phyloP scores from a whole-genome alignment of 2,888 invertebrate genomes.

The Thecophora atra region DNA sequence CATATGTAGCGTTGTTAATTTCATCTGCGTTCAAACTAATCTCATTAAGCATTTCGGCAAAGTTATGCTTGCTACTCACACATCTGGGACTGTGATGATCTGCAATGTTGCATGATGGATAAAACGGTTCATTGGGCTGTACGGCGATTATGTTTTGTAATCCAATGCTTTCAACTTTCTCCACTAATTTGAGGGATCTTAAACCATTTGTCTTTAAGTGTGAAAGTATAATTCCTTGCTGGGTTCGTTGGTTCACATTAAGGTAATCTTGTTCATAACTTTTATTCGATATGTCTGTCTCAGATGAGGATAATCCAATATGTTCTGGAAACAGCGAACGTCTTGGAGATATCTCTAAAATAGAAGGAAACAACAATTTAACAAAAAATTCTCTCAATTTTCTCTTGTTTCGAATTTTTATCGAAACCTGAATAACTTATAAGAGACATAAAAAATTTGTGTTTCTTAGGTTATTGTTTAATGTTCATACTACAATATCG shows the following conservation, averaged over 20 bases:
- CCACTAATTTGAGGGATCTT: conserved; percentile 70
- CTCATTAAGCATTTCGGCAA: conserved; percentile 63
- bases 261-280: conserved; percentile 66
- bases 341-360: conserved; percentile 69
- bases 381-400: neutral
- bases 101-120: conserved; percentile 69
- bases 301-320: conserved; percentile 71
- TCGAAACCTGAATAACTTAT: too few relatives aligned
- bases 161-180: conserved; percentile 76
- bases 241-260: conserved; percentile 58
- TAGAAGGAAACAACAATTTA: neutral
- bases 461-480: too few relatives aligned
- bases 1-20: conserved; percentile 45
- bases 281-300: conserved; percentile 74
- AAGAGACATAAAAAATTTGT: too few relatives aligned
- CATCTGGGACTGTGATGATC: conserved; percentile 75
- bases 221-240: conserved; percentile 62
- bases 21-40: conserved; percentile 67
- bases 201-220: conserved; percentile 66
- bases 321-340: conserved; percentile 65
- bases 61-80: conserved; percentile 67
- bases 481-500: too few relatives aligned
- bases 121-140: conserved; percentile 71
- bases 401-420: too few relatives aligned
- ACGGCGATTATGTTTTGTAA: conserved; percentile 74